Base-by-base conservation (phyloP, 2,888 invertebrate genomes). In the Agrotis segetum region DNA sequence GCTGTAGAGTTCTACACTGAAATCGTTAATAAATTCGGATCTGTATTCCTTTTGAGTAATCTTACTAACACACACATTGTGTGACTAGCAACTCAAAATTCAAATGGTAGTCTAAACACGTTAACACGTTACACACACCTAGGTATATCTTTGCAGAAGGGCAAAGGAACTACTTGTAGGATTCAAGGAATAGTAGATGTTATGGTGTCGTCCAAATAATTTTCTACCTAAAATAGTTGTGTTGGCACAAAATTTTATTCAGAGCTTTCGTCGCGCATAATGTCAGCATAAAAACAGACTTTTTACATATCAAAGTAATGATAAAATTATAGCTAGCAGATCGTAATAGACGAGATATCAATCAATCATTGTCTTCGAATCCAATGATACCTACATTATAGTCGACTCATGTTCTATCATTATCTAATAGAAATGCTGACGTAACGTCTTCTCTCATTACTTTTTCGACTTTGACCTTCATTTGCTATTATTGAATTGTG, bases 391-490 rank as follows among this genome's bases (percentile, higher is more conserved):
- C n/a, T n/a, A n/a, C 40, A 17, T 67, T 56, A 66, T 13, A 60
- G 40, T 21, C 75, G 44, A 67, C 50, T 61, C 52, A 50, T 65
- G 56, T 29, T 65, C 17, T 66, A 14, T 73, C 44, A 78, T 78
- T 81, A 74, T 56, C 73, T 76, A 74, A 74, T 63, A 76, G 70
- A 59, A 76, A 79, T 55, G 50, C 58, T 70, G 9, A 79, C 67
- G 74, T 67, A 63, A 67, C 74, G 44, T 52, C 63, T 73, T 67
- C 68, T 81, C 69, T 50, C 56, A 70, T 66, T 74, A 71, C 74
- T 70, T 61, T 66, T 60, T 55, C 29, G 82, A 74, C 76, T 71
- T 83, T 76, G 84, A 79, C 82, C 85, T 79, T 69, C 60, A 53
- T 49, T 19, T n/a, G 9, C 44, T 29, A 40, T 47, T 47, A 74